These are phyloP conservation scores for Acanthopleura granulata DNA, from an alignment of 2,888 invertebrate species.

Conservation along the genomic window DNA sequence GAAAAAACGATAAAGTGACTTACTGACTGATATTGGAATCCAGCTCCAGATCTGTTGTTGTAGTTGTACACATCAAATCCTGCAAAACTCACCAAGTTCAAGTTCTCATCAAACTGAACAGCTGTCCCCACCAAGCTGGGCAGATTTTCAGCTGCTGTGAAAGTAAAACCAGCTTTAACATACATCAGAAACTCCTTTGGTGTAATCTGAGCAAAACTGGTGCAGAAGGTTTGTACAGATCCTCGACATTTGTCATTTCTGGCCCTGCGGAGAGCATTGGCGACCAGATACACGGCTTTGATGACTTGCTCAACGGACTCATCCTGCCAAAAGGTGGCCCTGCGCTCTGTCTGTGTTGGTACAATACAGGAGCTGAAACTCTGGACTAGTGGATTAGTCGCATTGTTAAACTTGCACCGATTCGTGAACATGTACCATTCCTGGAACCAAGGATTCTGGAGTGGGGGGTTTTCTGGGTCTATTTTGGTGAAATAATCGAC, in stretches of 20 bases:
- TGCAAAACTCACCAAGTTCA: background rate
- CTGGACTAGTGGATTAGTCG: background rate
- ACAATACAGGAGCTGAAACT: background rate
- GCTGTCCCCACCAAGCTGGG: background rate
- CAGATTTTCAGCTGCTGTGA: background rate
- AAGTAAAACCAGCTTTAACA: background rate
- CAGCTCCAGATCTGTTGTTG: background rate
- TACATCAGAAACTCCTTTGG: background rate
- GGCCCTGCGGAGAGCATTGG: background rate
- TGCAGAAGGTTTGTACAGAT: background rate
- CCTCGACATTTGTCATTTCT: background rate
- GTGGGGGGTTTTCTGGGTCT: background rate
- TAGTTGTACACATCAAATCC: constrained; percentile 3
- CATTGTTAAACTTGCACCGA: background rate
- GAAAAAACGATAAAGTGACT: no score
- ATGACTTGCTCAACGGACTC: background rate
- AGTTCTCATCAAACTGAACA: background rate
- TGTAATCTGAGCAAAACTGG: background rate
- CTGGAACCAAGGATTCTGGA: constrained; percentile 6
- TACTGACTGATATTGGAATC: background rate
- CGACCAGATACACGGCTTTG: background rate
- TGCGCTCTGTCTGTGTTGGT: background rate
- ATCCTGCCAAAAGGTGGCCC: background rate
- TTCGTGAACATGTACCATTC: constrained; percentile 5
- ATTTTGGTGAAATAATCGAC: background rate